phyloP scores from a whole-genome alignment of 1,140 invertebrate species.

The Lysiphlebus fabarum region DNA sequence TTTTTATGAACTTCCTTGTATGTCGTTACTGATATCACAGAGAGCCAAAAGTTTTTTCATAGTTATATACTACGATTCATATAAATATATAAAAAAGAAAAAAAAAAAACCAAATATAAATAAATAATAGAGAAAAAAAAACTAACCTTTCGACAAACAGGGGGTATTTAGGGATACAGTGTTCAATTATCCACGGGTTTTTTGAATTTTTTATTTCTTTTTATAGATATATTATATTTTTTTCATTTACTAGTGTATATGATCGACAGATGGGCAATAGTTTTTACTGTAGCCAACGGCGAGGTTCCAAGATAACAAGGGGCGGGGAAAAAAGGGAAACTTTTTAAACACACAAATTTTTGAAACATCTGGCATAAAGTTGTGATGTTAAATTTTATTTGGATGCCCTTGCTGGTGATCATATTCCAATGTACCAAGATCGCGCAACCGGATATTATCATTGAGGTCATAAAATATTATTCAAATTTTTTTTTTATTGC shows the following conservation, averaged over 20 bases:
- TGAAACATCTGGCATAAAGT: not conserved
- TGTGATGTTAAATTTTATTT: not conserved
- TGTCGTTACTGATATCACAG: not conserved
- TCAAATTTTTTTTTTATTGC: not conserved
- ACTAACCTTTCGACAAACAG: too few species aligned
- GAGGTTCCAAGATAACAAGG: conserved; percentile 4
- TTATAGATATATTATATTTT: not conserved
- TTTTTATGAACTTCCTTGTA: conserved; percentile 3
- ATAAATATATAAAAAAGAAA: not conserved
- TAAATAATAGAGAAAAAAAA: not conserved
- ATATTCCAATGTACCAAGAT: not conserved
- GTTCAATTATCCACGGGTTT: too few species aligned
- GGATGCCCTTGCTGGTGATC: not conserved
- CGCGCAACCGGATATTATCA: conserved; percentile 15
- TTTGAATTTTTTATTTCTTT: too few species aligned
- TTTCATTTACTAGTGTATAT: not conserved
- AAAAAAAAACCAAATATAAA: not conserved
- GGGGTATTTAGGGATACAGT: too few species aligned
- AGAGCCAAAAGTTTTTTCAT: not conserved
- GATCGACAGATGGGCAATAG: conserved; percentile 2
- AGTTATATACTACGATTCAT: not conserved
- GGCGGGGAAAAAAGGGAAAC: not conserved
- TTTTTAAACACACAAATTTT: not conserved
- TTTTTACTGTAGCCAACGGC: not conserved
- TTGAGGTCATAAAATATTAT: conserved; percentile 14